phyloP scores from a whole-genome alignment of 2,888 invertebrate genomes.

The Stenurella melanura region DNA sequence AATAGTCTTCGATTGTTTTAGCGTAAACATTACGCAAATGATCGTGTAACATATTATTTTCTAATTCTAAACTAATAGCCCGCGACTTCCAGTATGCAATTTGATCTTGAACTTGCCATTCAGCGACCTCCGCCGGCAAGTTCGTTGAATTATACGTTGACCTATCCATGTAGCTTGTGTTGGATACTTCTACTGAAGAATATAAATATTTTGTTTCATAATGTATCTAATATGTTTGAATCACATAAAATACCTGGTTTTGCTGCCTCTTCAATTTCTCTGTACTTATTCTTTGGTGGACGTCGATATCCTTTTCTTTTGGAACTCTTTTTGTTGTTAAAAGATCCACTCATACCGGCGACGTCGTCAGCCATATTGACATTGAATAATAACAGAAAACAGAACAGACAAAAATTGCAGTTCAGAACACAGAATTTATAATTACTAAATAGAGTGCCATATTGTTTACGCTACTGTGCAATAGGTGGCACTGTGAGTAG shows the following conservation, averaged over 20 bases:
- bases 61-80: constrained; percentile 76
- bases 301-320: constrained; percentile 7
- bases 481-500: too few species aligned
- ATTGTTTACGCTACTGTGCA: too few species aligned
- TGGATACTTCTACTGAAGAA: constrained; percentile 60
- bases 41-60: constrained; percentile 76
- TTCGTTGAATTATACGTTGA: constrained; percentile 46
- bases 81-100: constrained; percentile 79
- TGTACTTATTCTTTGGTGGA: constrained; percentile 27
- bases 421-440: too few species aligned
- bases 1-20: constrained; percentile 61
- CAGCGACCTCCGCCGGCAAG: constrained; percentile 63
- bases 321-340: neutral
- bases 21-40: constrained; percentile 72
- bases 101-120: constrained; percentile 77
- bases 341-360: neutral
- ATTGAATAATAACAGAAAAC: too few species aligned
- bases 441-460: too few species aligned
- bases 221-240: constrained; percentile 53
- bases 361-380: constrained; percentile 30
- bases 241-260: constrained; percentile 57
- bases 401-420: too few species aligned
- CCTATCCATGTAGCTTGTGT: constrained; percentile 64
- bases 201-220: constrained; percentile 62
- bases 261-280: constrained; percentile 58